A percentile compares a stretch with the other conserved stretches of the same genome.
phyloP scores from a whole-genome alignment of 2,888 invertebrate genomes.

The Eupithecia subumbrata region DNA sequence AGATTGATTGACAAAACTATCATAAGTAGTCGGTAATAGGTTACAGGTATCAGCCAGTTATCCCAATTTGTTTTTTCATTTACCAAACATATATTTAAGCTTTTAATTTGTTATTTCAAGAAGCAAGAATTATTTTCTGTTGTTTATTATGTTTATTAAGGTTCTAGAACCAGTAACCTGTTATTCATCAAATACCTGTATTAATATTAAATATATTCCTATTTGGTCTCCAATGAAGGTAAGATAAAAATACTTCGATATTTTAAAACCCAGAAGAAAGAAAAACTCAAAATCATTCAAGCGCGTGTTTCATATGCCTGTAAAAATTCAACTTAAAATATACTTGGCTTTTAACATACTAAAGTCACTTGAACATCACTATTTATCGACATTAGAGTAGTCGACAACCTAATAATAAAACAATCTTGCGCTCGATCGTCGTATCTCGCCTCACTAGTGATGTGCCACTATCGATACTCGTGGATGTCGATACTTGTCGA shows the following conservation, averaged over 20 bases:
- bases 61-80: background rate
- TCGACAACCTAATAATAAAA: constrained; percentile 43
- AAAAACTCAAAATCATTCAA: background rate
- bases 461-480: constrained; percentile 17
- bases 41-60: background rate
- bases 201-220: background rate
- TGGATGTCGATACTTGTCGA: constrained; percentile 6
- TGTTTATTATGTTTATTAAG: too few species aligned
- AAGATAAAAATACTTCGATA: background rate
- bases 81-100: background rate
- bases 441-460: constrained; percentile 35
- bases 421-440: constrained; percentile 36
- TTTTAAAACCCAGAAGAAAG: background rate
- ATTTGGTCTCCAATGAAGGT: background rate
- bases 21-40: background rate
- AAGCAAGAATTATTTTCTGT: background rate
- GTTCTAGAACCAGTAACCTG: too few species aligned
- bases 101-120: background rate
- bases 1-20: background rate
- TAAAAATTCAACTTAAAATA: background rate
- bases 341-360: background rate
- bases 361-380: constrained; percentile 12
- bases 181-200: background rate
- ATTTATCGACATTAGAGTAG: constrained; percentile 25
- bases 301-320: background rate